Evolutionary conservation across 1,140 invertebrate species (phyloP).

Genomic region (Papilio glaucus): DNA sequence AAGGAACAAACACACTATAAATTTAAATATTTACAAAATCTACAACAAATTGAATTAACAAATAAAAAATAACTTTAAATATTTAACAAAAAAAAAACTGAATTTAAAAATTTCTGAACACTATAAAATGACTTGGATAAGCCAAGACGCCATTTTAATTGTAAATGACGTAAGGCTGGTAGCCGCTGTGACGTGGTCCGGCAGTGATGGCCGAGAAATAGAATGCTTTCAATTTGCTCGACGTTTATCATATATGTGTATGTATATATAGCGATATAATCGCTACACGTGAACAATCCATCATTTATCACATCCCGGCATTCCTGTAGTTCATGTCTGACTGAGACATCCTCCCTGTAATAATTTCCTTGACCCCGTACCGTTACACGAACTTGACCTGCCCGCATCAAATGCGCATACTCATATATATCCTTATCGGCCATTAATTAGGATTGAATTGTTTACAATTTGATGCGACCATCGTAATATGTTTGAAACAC

Average conservation of each 20-base stretch:
- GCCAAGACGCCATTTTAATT: too few species aligned
- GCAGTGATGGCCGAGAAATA: not conserved
- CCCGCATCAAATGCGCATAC: not conserved
- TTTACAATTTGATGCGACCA: not conserved
- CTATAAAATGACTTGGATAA: too few species aligned
- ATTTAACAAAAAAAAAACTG: too few species aligned
- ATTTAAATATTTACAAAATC: too few species aligned
- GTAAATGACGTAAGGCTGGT: too few species aligned
- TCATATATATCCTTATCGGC: not conserved
- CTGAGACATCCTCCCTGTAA: constrained; percentile 2
- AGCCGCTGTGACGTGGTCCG: too few species aligned
- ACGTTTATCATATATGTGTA: not conserved
- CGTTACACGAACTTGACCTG: constrained; percentile 1
- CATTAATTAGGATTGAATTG: not conserved
- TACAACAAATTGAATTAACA: too few species aligned
- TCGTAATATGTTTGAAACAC: too few species aligned
- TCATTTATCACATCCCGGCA: constrained; percentile 1
- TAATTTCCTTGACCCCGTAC: not conserved
- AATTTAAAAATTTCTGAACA: too few species aligned
- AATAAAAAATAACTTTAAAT: too few species aligned
- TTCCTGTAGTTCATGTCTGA: not conserved
- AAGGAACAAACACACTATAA: too few species aligned
- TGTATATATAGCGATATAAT: not conserved
- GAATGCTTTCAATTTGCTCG: not conserved
- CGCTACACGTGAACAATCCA: not conserved